Evolutionary conservation across 2,797 vertebrate species (phyloP).

Genomic region (Cossypha dichroa): DNA sequence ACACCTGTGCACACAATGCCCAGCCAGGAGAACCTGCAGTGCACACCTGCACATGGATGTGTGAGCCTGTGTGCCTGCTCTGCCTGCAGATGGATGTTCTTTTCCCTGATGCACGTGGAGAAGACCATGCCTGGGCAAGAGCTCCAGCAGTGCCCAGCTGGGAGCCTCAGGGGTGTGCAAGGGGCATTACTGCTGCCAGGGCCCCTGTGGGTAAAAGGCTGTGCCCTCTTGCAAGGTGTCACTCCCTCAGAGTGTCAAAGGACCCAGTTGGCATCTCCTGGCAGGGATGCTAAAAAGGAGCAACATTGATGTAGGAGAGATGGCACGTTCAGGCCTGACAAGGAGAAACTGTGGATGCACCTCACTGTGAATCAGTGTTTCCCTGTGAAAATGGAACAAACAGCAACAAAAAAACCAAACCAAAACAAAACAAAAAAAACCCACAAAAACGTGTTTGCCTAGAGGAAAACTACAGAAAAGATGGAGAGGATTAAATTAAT

Average conservation of each 20-base stretch:
- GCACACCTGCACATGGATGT: rapidly evolving
- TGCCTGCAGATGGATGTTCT: rapidly evolving
- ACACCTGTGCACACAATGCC: rapidly evolving
- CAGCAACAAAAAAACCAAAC: background rate
- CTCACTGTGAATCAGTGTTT: background rate
- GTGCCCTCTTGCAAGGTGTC: background rate
- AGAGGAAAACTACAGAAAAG: constrained; percentile 27
- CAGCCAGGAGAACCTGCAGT: background rate
- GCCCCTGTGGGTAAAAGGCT: background rate
- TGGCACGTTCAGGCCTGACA: background rate
- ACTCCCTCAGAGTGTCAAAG: background rate
- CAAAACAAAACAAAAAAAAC: no score
- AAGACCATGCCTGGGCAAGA: background rate
- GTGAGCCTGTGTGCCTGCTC: background rate
- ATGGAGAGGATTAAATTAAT: constrained; percentile 2
- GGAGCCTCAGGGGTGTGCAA: rapidly evolving
- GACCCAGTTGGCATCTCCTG: background rate
- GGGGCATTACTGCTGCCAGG: rapidly evolving
- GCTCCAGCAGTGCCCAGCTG: background rate
- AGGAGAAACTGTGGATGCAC: background rate
- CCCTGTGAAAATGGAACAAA: background rate
- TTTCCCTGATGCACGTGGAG: rapidly evolving
- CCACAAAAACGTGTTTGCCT: background rate
- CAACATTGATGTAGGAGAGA: background rate
- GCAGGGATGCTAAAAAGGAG: background rate